A percentile compares a stretch with the other conserved stretches of the same genome.
phyloP scores from a whole-genome alignment of 2,888 invertebrate genomes.

The Sclerodermus sp. region DNA sequence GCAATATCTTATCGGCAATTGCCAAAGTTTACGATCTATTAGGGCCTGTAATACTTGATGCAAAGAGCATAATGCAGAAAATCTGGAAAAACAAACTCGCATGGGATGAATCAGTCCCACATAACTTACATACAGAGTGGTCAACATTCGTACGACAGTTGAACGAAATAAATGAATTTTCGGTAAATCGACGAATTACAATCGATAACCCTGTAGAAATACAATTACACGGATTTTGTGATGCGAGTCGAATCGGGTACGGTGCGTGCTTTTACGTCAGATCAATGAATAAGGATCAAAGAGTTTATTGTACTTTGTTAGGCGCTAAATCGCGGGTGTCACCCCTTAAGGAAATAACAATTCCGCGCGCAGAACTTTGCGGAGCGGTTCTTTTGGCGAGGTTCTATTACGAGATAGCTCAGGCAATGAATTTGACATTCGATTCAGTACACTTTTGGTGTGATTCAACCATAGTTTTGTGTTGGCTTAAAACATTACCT shows the following conservation, averaged over 20 bases:
- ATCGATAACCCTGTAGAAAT: neutral
- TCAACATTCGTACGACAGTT: neutral
- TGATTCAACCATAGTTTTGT: neutral
- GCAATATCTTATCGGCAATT: slow-evolving; percentile 7
- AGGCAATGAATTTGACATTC: neutral
- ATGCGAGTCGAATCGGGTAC: slow-evolving; percentile 14
- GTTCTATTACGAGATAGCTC: neutral
- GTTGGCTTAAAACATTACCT: neutral
- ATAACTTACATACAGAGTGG: neutral
- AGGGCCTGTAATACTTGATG: slow-evolving; percentile 12
- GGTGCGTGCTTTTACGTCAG: slow-evolving; percentile 15
- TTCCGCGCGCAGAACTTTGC: slow-evolving; percentile 12
- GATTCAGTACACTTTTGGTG: neutral
- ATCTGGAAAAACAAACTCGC: slow-evolving; percentile 3
- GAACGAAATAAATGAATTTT: slow-evolving; percentile 11
- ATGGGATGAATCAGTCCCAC: slow-evolving; percentile 26
- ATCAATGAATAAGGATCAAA: neutral
- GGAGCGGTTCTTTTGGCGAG: slow-evolving; percentile 3
- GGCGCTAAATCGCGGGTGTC: slow-evolving; percentile 13
- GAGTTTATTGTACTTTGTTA: neutral
- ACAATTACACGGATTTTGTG: slow-evolving; percentile 22
- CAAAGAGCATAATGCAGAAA: slow-evolving; percentile 12
- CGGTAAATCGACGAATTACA: slow-evolving; percentile 3
- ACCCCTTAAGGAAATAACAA: slow-evolving; percentile 1
- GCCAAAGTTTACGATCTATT: slow-evolving; percentile 22